These are phyloP conservation scores for Gnathonemus echidnorhynchus DNA, from an alignment of 2,113 vertebrate genomes.

Conservation along the genomic window DNA sequence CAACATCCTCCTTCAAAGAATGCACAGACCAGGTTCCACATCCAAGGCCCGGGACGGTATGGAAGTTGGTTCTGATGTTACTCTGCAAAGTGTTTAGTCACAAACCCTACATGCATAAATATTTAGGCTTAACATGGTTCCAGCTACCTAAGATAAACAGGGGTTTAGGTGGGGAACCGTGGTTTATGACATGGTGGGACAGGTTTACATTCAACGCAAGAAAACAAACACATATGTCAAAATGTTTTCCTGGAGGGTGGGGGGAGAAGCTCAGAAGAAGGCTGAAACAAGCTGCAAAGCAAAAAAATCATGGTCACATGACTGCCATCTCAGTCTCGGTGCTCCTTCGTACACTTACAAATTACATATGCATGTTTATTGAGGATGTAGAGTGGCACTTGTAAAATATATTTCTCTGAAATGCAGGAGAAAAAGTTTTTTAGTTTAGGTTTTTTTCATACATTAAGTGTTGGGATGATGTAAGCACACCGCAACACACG, in stretches of 20 bases:
- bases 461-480: background rate
- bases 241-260: background rate
- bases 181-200: background rate
- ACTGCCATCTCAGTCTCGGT: background rate
- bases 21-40: fast-evolving
- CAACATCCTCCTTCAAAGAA: conserved; percentile 31
- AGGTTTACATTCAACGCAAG: background rate
- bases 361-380: background rate
- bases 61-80: background rate
- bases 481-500: background rate
- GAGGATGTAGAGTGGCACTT: background rate
- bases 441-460: background rate
- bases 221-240: background rate
- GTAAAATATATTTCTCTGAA: background rate
- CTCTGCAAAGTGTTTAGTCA: background rate
- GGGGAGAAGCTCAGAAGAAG: background rate
- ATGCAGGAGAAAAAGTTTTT: background rate
- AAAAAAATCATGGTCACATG: background rate
- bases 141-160: background rate
- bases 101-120: background rate
- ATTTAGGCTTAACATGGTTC: background rate
- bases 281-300: background rate
- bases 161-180: background rate
- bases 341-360: background rate
- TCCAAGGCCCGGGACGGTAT: conserved; percentile 34